phyloP scores from a whole-genome alignment of 2,888 invertebrate genomes.

The Drosophila nigricruria region DNA sequence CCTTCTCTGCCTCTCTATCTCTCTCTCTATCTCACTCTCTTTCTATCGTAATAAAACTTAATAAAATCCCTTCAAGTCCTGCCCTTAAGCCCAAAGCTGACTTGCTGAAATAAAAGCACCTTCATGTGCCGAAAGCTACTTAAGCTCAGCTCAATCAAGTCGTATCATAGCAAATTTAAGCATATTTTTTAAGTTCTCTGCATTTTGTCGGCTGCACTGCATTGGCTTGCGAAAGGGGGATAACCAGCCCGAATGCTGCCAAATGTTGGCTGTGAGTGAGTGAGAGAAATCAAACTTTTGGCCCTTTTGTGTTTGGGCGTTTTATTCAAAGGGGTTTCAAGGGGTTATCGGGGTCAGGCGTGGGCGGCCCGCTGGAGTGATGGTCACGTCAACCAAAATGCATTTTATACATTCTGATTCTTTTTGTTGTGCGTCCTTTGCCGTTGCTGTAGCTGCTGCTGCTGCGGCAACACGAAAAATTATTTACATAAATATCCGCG shows the following conservation, averaged over 20 bases:
- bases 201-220: conserved; percentile 51
- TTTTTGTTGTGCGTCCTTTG: conserved; percentile 42
- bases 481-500: conserved; percentile 78
- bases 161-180: background rate
- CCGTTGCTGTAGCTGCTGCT: conserved; percentile 40
- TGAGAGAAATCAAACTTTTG: conserved; percentile 45
- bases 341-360: background rate
- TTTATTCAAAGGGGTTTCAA: conserved; percentile 21
- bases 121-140: background rate
- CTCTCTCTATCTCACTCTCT: background rate
- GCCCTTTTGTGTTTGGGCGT: conserved; percentile 17
- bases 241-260: background rate
- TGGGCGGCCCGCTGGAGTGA: conserved; percentile 16
- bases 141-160: conserved; percentile 3
- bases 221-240: background rate
- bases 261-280: conserved; percentile 27
- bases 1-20: background rate
- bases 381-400: conserved; percentile 77
- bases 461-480: conserved; percentile 75
- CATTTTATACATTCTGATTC: conserved; percentile 59
- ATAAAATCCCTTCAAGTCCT: background rate
- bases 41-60: background rate
- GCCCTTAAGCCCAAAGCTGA: background rate
- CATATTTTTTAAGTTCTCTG: conserved; percentile 8
- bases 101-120: background rate